phyloP scores from a whole-genome alignment of 2,113 vertebrate genomes.

The Hippocampus mohnikei region DNA sequence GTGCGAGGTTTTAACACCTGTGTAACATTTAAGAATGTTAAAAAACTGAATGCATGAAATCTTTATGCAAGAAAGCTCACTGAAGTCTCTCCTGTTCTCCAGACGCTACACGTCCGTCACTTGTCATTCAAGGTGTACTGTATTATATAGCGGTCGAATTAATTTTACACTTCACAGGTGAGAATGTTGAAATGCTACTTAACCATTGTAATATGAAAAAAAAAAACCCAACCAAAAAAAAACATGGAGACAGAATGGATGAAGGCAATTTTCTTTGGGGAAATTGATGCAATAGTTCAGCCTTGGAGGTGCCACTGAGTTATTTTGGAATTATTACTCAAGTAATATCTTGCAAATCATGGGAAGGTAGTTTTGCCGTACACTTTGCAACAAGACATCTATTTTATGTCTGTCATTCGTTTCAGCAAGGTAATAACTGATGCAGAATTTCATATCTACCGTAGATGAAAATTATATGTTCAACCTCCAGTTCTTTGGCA shows the following conservation, averaged over 20 bases:
- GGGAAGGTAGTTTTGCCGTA: background rate
- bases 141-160: no score
- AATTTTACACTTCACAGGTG: no score
- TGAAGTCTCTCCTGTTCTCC: no score
- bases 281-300: background rate
- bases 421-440: no score
- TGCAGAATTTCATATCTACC: no score
- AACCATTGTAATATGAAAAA: background rate
- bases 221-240: rapidly evolving
- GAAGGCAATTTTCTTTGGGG: background rate
- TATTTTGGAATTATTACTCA: background rate
- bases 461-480: background rate
- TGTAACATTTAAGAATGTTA: background rate
- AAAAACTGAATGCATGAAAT: background rate
- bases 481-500: background rate
- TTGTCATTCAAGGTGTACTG: no score
- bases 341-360: background rate
- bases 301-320: background rate
- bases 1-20: background rate
- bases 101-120: no score
- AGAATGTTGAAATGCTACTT: background rate
- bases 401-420: background rate
- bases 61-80: background rate
- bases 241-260: background rate
- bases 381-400: background rate